Conservation (phyloP, 2,888 invertebrate genomes). For the Melitaea athalia region DNA sequence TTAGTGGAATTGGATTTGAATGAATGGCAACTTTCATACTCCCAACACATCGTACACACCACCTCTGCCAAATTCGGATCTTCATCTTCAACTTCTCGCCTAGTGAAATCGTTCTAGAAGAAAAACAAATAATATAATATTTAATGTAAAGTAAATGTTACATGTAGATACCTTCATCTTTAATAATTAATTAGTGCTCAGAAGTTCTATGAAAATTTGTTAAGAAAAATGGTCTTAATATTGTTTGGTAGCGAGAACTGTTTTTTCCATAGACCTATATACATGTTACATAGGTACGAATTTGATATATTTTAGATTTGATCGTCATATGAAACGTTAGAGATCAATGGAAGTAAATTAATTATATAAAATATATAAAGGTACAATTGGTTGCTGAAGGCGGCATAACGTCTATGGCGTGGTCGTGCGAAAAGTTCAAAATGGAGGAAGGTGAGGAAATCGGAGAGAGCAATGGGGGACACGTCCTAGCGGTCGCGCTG, state of each 20-base stretch:
- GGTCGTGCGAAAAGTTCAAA: conserved; percentile 99
- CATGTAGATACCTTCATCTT: no score
- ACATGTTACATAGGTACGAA: no score
- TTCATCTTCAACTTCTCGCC: conserved; percentile 7
- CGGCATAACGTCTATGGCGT: conserved; percentile 95
- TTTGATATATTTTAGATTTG: neutral
- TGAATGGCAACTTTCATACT: conserved; percentile 24
- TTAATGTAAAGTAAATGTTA: neutral
- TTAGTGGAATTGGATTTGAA: conserved; percentile 27
- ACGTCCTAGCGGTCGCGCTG: conserved; percentile 93
- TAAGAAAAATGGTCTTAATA: neutral
- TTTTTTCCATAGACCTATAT: no score
- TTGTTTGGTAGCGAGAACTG: no score
- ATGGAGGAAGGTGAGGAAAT: conserved; percentile 96
- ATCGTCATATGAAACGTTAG: neutral
- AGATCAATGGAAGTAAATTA: neutral
- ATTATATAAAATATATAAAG: conserved; percentile 44
- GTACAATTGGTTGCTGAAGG: conserved; percentile 93
- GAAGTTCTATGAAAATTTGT: neutral
- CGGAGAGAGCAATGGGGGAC: conserved; percentile 83
- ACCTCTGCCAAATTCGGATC: conserved; percentile 24
- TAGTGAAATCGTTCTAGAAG: neutral
- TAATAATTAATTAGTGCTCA: no score
- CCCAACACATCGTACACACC: neutral
- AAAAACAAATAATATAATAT: neutral